These are phyloP conservation scores for Zaprionus taronus DNA, from an alignment of 1,140 invertebrate species.

Conservation along the genomic window DNA sequence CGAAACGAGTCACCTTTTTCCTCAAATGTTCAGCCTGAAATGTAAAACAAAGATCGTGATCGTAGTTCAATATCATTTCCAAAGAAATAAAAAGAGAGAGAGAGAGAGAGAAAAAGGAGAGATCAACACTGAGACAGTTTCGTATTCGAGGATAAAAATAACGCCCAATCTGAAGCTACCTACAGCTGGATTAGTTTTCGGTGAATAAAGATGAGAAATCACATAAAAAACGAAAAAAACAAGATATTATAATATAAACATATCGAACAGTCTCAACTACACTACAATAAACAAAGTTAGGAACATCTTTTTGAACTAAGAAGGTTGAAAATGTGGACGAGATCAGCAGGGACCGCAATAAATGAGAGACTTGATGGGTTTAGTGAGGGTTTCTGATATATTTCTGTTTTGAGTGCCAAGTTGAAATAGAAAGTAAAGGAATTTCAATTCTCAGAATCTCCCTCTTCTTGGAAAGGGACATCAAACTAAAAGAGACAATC, in stretches of 20 bases:
- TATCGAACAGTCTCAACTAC: not conserved
- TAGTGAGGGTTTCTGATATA: not conserved
- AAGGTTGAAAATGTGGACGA: not conserved
- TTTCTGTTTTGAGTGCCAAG: not conserved
- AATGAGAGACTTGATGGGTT: not conserved
- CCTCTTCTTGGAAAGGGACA: too few relatives aligned
- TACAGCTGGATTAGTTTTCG: constrained; percentile 35
- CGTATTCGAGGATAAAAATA: constrained; percentile 79
- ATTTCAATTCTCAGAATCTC: not conserved
- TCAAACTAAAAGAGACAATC: not conserved
- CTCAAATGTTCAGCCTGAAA: constrained; percentile 91
- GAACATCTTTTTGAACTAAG: not conserved
- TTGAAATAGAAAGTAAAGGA: not conserved
- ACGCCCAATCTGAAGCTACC: constrained; percentile 26
- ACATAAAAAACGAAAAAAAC: constrained; percentile 19
- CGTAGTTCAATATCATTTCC: not conserved
- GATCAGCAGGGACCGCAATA: constrained; percentile 23
- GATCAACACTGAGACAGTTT: constrained; percentile 15
- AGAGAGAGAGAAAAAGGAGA: not conserved
- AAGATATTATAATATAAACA: constrained; percentile 15
- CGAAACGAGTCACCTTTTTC: constrained; percentile 93
- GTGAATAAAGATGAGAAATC: not conserved
- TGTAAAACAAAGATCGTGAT: constrained; percentile 43
- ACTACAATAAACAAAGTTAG: constrained; percentile 15
- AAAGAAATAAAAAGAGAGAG: not conserved